Base-by-base conservation (phyloP, 2,797 vertebrate genomes). In the Hoplostethus mediterraneus region DNA sequence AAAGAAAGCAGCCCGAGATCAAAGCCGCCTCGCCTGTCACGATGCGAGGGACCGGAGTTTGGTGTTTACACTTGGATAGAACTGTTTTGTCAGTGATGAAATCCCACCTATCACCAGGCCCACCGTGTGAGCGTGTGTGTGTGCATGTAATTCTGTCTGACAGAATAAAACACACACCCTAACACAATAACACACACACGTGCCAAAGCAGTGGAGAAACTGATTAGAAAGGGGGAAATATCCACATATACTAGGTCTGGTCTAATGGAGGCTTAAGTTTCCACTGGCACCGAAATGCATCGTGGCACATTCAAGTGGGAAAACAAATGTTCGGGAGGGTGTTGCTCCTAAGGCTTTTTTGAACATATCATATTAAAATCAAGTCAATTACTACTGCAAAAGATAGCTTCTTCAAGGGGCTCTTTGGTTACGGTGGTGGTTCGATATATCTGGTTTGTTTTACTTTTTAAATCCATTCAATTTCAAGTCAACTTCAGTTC, bases 51-150 rank as follows among this genome's bases (percentile, higher is more conserved):
- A 60, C 81, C 42, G 14, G 28, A 77, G 59, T 63, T 66, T 55
- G 44, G 61, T 49, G 60, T 73, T 81, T 74, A 49, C 53, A 76
- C 55, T 80, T 63, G 67, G 55, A 87, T 80, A 75, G 62, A 74
- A 77, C 51, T 58, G 60, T 74, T 81, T 65, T 82, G 73, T 70
- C 79, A 42, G 64, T 66, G 67, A 68, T 82, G 66, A 85, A 80
- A 77, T 80, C 72, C 70, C 64, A 79, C 45, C 75, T 62, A 78
- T 81, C 71, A 70, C 78, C 72, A 82, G 75, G 51, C 77, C 33
- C 76, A 71, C 71, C 10, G 0, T 62, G 63, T 21, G 61, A 77
- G 79, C 1, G 33, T 54, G 62, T 61, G 57, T 56, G 58, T 52
- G 76, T 49, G 52, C 9, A 7, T 77, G 53, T 83, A 80, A 84